Base-by-base conservation (phyloP, 2,797 vertebrate species). In the Melanogrammus aeglefinus region DNA sequence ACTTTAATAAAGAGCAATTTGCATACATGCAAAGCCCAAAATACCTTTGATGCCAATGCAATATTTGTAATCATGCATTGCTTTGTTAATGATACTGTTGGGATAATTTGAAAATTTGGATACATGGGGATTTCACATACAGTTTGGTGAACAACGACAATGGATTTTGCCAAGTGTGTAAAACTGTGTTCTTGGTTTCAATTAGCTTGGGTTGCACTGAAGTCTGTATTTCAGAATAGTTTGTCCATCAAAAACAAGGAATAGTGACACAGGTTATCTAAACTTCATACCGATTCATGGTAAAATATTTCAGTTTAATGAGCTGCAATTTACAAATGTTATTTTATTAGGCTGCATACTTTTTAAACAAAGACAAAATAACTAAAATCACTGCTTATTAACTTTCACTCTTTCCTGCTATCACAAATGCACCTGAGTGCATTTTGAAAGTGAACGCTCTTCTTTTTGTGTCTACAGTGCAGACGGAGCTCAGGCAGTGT, bases 401-500 rank as follows among this genome's bases (percentile, higher is more conserved):
- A 57, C 13, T 57, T 6, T 18, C 47, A 18, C 18, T 21, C 4
- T 57, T 57, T n/a, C 51, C 51, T 21, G 51, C 51, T 39, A 39
- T 9, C 38, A 39, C 6, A 1, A 44, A 44, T 44, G 41, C 41
- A 44, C 14, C 14, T 44, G 41, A 44, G 12, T 44, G 41, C 57
- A 24, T 63, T 63, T n/a, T 63, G 63, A 69, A 27, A 27, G 63
- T 27, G 63, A 69, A 27, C 6, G 27, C 7, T 33, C 21, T 35
- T 21, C 77, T 47, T 70, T 81, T 79, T 87, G 74, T 84, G 75
- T 76, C 51, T 80, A 75, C 92, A 98, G 97, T 95, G 83, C 89
- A 82, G 88, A 93, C 92, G 80, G 93, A 97, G 83, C 86, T 96
- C 35, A 92, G 93, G 86, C 95, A 94, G 75, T 97, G 96, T 90